Evolutionary conservation across 2,888 invertebrate species (phyloP), one percentile per base, ranked within the genome.

Genomic region (Ectobius pallidus): DNA sequence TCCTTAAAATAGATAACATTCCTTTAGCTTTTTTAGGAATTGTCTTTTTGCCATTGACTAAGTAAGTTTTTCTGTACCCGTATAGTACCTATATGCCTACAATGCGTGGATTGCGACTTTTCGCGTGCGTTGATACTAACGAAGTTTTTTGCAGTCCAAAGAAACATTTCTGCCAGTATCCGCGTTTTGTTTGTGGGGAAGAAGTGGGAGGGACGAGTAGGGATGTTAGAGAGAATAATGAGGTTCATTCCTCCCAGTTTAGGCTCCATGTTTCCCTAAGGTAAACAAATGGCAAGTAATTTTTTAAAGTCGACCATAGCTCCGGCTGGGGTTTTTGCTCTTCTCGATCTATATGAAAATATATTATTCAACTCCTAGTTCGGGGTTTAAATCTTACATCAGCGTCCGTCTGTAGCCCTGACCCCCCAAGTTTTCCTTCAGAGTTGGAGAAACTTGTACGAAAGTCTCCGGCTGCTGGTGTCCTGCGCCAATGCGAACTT

Each of bases 231-330:
- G 27, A 44, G 65, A 39, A 39, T 44, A 22, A 44, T 65, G 42
- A 25, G 42, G 4, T 65, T 65, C 69, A 61, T 68, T 68, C 58
- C 71, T 4, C 71, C 9, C 46, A 16, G 34, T 39, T 67, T 63
- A 52, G 22, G 52, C 27, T 16, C 18, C 18, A 16, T 7, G 34
- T 34, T 32, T 62, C 72, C 61, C 69, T 22, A 72, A 72, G 68
- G 72, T 69, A 69, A 42, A 72, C 69, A 72, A 69, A 72, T 72
- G 72, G 72, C 25, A 32, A 58, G 49, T 72, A 69, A 58, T 69
- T 72, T 69, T 67, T 44, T 58, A 30, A 55, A 58, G 61, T 27
- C 71, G 30, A 34, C 42, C 44, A 52, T 20, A 71, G 42, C n/a
- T n/a, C n/a, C 34, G 30, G 58, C 58, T 25, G 32, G 30, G 30